phyloP scores from a whole-genome alignment of 2,888 invertebrate species.

The Geotrupes spiniger region DNA sequence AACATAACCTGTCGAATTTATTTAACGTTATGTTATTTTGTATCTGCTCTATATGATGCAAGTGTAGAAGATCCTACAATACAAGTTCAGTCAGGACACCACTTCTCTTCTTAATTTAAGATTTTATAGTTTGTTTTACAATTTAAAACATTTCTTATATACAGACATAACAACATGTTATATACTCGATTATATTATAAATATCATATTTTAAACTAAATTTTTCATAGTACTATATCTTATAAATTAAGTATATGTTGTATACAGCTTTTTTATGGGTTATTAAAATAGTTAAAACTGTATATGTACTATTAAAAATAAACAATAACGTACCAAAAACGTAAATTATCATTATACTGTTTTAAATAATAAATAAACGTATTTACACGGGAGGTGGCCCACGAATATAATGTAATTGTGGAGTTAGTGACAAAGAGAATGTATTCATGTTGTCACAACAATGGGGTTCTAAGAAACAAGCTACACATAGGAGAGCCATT shows the following conservation, averaged over 20 bases:
- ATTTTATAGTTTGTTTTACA: constrained; percentile 14
- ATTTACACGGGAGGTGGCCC: constrained; percentile 71
- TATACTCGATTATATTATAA: constrained; percentile 9
- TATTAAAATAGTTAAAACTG: not conserved
- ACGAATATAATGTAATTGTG: constrained; percentile 76
- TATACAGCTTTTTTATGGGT: not conserved
- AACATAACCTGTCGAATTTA: no score
- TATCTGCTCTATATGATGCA: no score
- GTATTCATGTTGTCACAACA: constrained; percentile 79
- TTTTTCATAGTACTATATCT: not conserved
- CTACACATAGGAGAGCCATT: constrained; percentile 68
- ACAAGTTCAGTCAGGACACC: not conserved
- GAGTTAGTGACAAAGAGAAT: constrained; percentile 71
- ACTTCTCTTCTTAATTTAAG: constrained; percentile 18
- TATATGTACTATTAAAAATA: not conserved
- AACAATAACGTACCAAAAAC: not conserved
- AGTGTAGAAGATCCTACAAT: not conserved
- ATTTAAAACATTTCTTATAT: constrained; percentile 30
- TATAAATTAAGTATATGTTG: not conserved
- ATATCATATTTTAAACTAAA: constrained; percentile 6
- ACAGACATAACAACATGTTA: constrained; percentile 33
- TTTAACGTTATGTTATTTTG: no score
- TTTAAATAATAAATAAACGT: constrained; percentile 8
- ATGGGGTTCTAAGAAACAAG: constrained; percentile 70
- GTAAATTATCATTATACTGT: not conserved